phyloP scores from a whole-genome alignment of 2,113 vertebrate species.

The Pomatostomus ruficeps region DNA sequence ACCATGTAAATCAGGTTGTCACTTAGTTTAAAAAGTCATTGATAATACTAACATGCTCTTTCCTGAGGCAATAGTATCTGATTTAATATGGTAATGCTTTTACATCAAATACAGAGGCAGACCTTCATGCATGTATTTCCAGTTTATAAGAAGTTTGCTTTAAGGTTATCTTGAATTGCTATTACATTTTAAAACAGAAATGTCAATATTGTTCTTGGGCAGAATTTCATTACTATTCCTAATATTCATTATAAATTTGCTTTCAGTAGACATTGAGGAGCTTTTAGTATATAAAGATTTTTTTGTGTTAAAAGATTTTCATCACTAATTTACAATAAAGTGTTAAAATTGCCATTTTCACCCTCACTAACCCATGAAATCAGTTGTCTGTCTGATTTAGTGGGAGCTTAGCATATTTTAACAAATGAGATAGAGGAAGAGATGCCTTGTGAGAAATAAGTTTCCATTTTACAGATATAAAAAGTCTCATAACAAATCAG shows the following conservation, averaged over 20 bases:
- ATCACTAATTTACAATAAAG: conserved; percentile 47
- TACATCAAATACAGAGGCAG: background rate
- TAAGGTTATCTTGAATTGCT: background rate
- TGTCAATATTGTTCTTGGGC: background rate
- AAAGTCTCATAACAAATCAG: background rate
- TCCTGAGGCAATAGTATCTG: background rate
- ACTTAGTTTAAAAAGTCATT: conserved; percentile 25
- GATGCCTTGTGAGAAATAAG: background rate
- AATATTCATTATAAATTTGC: conserved; percentile 16
- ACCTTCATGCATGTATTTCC: background rate
- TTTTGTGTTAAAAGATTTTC: conserved; percentile 44
- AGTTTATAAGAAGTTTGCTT: background rate
- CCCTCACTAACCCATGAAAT: conserved; percentile 60
- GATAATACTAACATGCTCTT: background rate
- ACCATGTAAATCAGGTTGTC: conserved; percentile 38
- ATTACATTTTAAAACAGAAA: conserved; percentile 24
- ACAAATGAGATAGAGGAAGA: background rate
- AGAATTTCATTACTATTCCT: background rate
- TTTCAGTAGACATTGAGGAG: background rate
- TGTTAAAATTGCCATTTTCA: conserved; percentile 61
- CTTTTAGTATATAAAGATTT: background rate
- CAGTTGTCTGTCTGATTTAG: conserved; percentile 31
- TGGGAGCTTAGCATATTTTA: background rate
- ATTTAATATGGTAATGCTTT: conserved; percentile 27
- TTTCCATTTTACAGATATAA: background rate